These are phyloP conservation scores for Papilio dardanus DNA, from an alignment of 1,140 invertebrate genomes.

Conservation along the genomic window DNA sequence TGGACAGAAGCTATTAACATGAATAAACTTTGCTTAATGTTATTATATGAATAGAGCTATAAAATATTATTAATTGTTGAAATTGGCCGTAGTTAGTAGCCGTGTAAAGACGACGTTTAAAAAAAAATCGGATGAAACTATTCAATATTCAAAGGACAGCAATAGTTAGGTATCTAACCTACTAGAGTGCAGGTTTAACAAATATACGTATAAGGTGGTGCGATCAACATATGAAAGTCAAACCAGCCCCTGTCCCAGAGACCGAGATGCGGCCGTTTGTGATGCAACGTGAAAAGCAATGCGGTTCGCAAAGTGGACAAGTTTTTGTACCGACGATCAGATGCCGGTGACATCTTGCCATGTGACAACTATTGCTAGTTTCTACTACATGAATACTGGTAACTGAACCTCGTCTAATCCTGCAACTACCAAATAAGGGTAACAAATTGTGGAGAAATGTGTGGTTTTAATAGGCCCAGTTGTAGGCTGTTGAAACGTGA, in stretches of 20 bases:
- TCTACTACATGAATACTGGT: slow-evolving; percentile 64
- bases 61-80: too few relatives aligned
- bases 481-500: slow-evolving; percentile 45
- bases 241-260: slow-evolving; percentile 48
- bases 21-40: background rate
- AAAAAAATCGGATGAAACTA: background rate
- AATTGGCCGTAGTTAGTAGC: background rate
- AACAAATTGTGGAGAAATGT: slow-evolving; percentile 37
- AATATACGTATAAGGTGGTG: slow-evolving; percentile 6
- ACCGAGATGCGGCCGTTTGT: slow-evolving; percentile 49
- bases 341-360: slow-evolving; percentile 51
- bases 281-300: slow-evolving; percentile 67
- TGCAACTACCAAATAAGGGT: slow-evolving; percentile 16
- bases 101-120: background rate
- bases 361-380: slow-evolving; percentile 51
- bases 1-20: background rate
- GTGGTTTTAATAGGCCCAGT: slow-evolving; percentile 26
- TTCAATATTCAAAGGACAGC: background rate
- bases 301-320: slow-evolving; percentile 53
- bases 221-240: slow-evolving; percentile 47
- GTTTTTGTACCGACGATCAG: slow-evolving; percentile 65
- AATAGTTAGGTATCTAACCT: background rate
- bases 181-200: background rate
- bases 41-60: background rate
- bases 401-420: slow-evolving; percentile 47